Evolutionary conservation across 2,113 vertebrate genomes (phyloP), one percentile per base, ranked within the genome.

Genomic region (Thermophis baileyi): DNA sequence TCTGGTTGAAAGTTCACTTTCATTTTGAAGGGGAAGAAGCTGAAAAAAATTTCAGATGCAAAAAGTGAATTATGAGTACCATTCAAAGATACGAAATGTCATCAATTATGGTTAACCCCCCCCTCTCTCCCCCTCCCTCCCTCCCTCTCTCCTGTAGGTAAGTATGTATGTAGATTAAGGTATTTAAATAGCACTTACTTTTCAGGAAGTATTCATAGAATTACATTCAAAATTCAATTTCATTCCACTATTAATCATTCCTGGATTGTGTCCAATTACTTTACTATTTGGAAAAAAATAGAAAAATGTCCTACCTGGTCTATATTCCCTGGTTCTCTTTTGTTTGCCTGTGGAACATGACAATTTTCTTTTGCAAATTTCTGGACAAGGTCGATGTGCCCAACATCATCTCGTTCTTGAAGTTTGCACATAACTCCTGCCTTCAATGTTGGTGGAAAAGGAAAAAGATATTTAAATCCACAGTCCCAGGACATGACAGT

Each of bases 401-500:
- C 98, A 44, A 98, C 96, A 91, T 99, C 98, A 96, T 99, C 99
- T 97, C 98, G 98, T 94, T 98, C 98, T 60, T 97, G 98, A 92
- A 98, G 96, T 93, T 98, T 98, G 97, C 99, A 99, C 96, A 99
- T 98, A 94, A 98, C 95, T 95, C 98, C 98, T 97, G 98, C 97
- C 98, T 99, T 99, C 94, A 99, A 96, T 91, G 97, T 98, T 95
- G 98, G 98, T 97, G 99, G 97, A 96, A 98, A 97, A 95, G 98
- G 98, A 95, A 99, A 99, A 94, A 99, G 97, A 97, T 98, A 98
- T 97, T 97, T 99, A 95, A 99, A 98, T 96, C 99, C 99, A 96
- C 99, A 99, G 49, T 99, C 99, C 98, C 99, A 99, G 96, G 99
- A 99, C 99, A 99, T 99, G 96, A 94, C 97, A 96, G 90, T 5